phyloP scores from a whole-genome alignment of 2,888 invertebrate species.

The Caradrina clavipalpis region DNA sequence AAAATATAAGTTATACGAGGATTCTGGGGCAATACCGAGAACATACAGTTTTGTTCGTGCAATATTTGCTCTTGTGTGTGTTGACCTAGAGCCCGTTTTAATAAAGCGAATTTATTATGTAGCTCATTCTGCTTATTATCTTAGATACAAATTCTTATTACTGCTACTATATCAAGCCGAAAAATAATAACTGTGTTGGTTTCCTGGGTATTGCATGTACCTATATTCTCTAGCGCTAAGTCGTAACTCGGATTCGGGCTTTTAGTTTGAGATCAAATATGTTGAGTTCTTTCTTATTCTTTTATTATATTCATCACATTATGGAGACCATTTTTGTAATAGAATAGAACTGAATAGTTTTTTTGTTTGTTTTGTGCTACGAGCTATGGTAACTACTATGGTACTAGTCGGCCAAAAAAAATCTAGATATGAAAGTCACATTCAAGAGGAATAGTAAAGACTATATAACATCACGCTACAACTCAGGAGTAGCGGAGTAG shows the following conservation, averaged over 20 bases:
- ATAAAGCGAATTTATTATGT: conserved; percentile 28
- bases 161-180: conserved; percentile 1
- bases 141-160: conserved; percentile 23
- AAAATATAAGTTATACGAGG: conserved; percentile 66
- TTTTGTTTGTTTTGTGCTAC: no score
- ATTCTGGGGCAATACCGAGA: conserved; percentile 43
- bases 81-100: conserved; percentile 15
- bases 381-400: no score
- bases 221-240: not conserved
- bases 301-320: no score
- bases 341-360: no score
- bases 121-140: conserved; percentile 27
- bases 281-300: not conserved
- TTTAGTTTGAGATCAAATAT: not conserved
- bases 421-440: no score
- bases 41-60: conserved; percentile 25
- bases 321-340: no score
- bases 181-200: conserved; percentile 19
- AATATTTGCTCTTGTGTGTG: conserved; percentile 28
- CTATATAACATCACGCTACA: no score
- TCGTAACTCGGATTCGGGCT: not conserved
- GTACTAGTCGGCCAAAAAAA: no score
- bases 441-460: no score
- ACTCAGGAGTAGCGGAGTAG: no score
- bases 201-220: not conserved